Conservation (phyloP, 2,113 vertebrate genomes). For the Fregetta grallaria region DNA sequence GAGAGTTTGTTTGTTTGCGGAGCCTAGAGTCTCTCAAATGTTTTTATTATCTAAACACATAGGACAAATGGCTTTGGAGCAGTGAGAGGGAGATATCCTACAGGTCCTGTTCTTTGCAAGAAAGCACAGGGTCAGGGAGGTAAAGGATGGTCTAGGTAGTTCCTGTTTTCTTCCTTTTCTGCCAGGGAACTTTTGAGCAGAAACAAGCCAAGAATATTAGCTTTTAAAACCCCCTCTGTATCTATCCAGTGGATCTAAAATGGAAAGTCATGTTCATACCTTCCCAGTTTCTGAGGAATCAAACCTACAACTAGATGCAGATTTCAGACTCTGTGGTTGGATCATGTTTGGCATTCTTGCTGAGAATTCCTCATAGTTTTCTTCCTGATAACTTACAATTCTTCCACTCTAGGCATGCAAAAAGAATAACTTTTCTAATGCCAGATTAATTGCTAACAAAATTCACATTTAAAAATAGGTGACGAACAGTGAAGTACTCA, state of each 20-base stretch:
- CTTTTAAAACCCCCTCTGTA: not conserved
- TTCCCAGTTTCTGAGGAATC: not conserved
- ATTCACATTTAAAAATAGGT: not conserved
- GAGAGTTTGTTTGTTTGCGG: not conserved
- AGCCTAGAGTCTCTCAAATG: too few species aligned
- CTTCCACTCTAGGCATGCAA: not conserved
- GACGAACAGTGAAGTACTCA: not conserved
- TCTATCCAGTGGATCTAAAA: not conserved
- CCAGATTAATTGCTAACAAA: not conserved
- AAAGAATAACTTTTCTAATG: not conserved
- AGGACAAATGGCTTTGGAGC: not conserved
- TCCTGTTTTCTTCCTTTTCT: not conserved
- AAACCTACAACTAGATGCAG: not conserved
- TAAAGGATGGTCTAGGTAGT: not conserved
- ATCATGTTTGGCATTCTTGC: not conserved
- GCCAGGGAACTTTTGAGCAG: not conserved
- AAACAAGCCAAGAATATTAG: not conserved
- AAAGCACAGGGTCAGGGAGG: not conserved
- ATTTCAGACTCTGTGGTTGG: not conserved
- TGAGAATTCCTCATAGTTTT: not conserved
- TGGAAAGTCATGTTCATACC: not conserved
- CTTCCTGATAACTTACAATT: not conserved
- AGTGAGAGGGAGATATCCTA: not conserved
- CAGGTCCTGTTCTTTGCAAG: not conserved
- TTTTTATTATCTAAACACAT: not conserved